Percentiles rank a stretch among this genome's conserved stretches.
Evolutionary conservation across 2,113 vertebrate genomes (phyloP).

Genomic region (Mormyrus iriodes): DNA sequence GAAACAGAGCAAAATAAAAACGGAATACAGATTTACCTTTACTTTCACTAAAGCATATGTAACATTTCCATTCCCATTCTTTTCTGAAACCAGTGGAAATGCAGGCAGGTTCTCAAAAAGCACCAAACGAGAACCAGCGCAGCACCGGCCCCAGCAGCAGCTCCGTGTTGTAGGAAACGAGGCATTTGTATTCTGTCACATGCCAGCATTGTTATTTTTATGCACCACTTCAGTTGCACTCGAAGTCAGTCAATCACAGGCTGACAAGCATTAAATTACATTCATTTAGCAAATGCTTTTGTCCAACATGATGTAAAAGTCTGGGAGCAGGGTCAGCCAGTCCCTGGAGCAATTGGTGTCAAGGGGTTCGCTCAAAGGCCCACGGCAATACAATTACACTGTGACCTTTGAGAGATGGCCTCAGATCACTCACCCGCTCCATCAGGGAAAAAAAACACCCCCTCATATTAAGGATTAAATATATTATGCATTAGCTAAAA

Average conservation of each 20-base stretch:
- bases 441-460: background rate
- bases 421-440: background rate
- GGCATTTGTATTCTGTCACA: background rate
- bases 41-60: background rate
- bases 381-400: background rate
- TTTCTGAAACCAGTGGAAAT: background rate
- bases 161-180: background rate
- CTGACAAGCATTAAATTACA: background rate
- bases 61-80: background rate
- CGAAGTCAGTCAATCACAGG: background rate
- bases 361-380: background rate
- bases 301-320: background rate
- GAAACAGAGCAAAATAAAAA: background rate
- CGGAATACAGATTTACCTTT: background rate
- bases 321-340: background rate
- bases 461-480: background rate
- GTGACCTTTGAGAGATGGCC: background rate
- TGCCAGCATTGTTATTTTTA: background rate
- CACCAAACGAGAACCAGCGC: background rate
- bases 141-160: background rate
- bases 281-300: background rate
- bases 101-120: background rate
- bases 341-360: background rate
- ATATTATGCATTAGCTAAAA: background rate
- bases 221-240: background rate